These are phyloP conservation scores for Stenichneumon culpator DNA, from an alignment of 2,888 invertebrate genomes.

Conservation along the genomic window DNA sequence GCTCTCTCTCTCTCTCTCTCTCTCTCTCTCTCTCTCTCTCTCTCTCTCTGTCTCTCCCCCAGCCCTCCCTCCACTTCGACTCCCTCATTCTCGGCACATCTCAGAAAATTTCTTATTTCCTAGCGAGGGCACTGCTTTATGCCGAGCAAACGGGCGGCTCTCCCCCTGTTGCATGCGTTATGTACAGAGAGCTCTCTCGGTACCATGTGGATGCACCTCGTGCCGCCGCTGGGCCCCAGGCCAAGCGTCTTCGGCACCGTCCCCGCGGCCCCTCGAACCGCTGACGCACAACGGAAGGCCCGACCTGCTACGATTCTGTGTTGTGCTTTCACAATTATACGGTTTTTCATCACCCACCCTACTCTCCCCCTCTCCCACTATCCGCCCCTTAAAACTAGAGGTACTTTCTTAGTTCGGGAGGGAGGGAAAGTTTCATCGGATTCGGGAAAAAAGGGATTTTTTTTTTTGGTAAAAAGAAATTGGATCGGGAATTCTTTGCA, in stretches of 20 bases:
- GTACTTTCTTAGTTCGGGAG: neutral
- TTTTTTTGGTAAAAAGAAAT: neutral
- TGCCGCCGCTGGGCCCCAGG: constrained; percentile 6
- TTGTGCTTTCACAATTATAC: constrained; percentile 50
- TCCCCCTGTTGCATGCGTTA: constrained; percentile 48
- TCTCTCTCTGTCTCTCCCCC: constrained; percentile 43
- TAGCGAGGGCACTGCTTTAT: constrained; percentile 76
- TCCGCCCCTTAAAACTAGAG: neutral
- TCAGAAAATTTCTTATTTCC: constrained; percentile 84
- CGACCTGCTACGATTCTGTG: constrained; percentile 25
- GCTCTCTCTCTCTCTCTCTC: constrained; percentile 31
- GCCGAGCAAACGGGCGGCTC: constrained; percentile 52
- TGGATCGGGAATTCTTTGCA: too few relatives aligned
- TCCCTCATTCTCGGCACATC: constrained; percentile 78
- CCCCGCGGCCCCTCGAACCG: constrained; percentile 26
- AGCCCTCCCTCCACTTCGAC: constrained; percentile 63
- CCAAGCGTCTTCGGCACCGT: constrained; percentile 31
- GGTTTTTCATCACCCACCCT: constrained; percentile 6
- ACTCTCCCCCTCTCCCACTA: neutral
- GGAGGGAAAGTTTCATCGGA: too few relatives aligned
- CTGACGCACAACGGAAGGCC: constrained; percentile 28
- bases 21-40: neutral
- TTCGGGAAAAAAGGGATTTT: neutral
- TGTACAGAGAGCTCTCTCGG: constrained; percentile 12
- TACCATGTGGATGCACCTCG: neutral